Evolutionary conservation across 2,888 invertebrate genomes (phyloP).

Genomic region (Lithophane socia): DNA sequence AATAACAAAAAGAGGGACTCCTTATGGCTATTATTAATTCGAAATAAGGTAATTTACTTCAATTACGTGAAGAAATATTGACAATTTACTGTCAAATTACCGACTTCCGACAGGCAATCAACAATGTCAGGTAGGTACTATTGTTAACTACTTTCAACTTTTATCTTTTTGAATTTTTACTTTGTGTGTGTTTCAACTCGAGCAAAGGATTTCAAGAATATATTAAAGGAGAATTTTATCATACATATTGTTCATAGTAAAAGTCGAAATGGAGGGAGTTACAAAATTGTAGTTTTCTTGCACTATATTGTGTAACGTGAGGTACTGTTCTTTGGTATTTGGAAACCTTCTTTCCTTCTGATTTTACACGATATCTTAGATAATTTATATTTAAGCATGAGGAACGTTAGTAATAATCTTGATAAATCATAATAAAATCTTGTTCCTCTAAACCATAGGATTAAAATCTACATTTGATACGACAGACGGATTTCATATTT

Average conservation of each 20-base stretch:
- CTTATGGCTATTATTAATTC: conserved; percentile 59
- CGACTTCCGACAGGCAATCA: conserved; percentile 61
- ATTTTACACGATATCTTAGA: not conserved
- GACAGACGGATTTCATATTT: not conserved
- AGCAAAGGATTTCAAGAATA: not conserved
- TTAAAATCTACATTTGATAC: not conserved
- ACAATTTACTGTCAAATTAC: conserved; percentile 68
- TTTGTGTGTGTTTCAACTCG: conserved; percentile 27
- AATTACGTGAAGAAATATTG: conserved; percentile 70
- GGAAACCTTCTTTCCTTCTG: not conserved
- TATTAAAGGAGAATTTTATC: conserved; percentile 26
- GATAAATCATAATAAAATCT: not conserved
- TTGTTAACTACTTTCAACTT: conserved; percentile 24
- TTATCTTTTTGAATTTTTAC: conserved; percentile 15
- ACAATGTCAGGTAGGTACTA: not conserved
- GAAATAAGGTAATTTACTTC: conserved; percentile 67
- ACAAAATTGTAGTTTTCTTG: conserved; percentile 5
- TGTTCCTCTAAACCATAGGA: not conserved
- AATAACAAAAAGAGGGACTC: conserved; percentile 29
- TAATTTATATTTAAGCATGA: not conserved
- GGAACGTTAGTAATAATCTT: not conserved
- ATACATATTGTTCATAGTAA: conserved; percentile 34
- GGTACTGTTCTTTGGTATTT: not conserved
- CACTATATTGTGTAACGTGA: conserved; percentile 6
- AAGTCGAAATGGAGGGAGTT: conserved; percentile 8